Conservation (phyloP, 2,113 vertebrate genomes). For the Vombatus ursinus region DNA sequence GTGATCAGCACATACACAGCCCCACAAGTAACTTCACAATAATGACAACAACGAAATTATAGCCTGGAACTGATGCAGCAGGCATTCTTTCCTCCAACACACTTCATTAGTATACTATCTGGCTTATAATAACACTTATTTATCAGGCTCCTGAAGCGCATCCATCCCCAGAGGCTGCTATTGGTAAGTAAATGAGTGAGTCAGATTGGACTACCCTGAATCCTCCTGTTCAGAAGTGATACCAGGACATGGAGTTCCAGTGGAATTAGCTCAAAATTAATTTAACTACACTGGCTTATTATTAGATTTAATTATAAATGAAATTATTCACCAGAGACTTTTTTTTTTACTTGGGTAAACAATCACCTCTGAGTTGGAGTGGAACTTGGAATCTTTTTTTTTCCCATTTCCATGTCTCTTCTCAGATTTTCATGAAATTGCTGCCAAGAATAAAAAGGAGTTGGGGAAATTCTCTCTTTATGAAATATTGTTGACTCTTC, state of each 20-base stretch:
- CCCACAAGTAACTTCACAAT: conserved; percentile 67
- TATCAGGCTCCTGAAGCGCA: background rate
- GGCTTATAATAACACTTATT: background rate
- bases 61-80: conserved; percentile 66
- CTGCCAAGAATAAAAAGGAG: background rate
- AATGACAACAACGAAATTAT: conserved; percentile 76
- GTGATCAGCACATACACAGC: accelerated
- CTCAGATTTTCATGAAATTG: conserved; percentile 39
- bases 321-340: conserved; percentile 59
- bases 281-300: conserved; percentile 68
- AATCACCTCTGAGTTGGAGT: conserved; percentile 60
- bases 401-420: background rate
- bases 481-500: background rate
- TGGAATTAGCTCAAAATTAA: conserved; percentile 72
- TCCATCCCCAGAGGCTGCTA: background rate
- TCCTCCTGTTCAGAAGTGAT: conserved; percentile 49
- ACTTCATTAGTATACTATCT: background rate
- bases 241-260: conserved; percentile 51
- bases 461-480: background rate
- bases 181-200: background rate
- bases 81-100: conserved; percentile 67
- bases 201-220: conserved; percentile 10
- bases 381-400: conserved; percentile 15
- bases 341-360: conserved; percentile 67
- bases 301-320: conserved; percentile 75